Conservation (phyloP, 2,113 vertebrate genomes). For the Mesocricetus auratus region DNA sequence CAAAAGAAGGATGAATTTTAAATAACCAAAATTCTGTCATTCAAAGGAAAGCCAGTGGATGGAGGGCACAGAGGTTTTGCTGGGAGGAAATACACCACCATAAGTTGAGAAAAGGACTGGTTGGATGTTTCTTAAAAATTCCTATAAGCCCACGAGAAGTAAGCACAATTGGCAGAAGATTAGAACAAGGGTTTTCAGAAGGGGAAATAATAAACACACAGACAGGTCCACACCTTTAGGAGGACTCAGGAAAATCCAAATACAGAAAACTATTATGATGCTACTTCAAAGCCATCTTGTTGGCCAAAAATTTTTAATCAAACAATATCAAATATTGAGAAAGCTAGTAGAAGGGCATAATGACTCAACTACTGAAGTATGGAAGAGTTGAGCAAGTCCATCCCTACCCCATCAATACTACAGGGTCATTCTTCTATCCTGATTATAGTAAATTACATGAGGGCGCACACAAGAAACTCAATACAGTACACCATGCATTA, state of each 20-base stretch:
- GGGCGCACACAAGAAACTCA: neutral
- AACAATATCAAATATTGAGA: neutral
- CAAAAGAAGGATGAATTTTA: neutral
- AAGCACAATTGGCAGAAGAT: neutral
- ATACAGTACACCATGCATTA: neutral
- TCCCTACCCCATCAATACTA: neutral
- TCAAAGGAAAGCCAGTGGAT: neutral
- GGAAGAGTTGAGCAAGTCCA: neutral
- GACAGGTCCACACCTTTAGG: neutral
- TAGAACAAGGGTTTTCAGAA: constrained; percentile 52
- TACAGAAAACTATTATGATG: neutral
- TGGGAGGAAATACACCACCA: neutral
- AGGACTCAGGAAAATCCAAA: neutral
- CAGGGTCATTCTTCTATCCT: neutral
- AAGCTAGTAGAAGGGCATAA: neutral
- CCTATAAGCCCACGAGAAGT: neutral
- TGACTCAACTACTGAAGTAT: neutral
- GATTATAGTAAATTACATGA: neutral
- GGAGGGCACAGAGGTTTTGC: neutral
- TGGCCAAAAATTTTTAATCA: neutral
- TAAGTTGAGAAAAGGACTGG: neutral
- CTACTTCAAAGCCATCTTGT: neutral
- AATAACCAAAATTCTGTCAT: neutral
- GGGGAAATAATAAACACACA: neutral
- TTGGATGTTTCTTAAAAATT: neutral